Base-by-base conservation (phyloP, 2,888 invertebrate species). In the Tetranychus truncatus region DNA sequence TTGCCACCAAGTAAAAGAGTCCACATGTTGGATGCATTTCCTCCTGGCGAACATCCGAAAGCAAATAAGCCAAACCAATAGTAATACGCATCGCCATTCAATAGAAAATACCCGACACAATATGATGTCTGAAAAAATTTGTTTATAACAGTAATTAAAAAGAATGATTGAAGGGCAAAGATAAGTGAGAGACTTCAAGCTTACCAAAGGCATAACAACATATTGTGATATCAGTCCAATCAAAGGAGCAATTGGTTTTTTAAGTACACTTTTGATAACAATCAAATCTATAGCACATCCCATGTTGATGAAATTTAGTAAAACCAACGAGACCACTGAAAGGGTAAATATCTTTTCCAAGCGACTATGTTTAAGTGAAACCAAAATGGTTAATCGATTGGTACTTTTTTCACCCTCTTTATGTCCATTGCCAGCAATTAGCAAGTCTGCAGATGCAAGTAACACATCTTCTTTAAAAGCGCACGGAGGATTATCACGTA, bases 11-110 rank as follows among this genome's bases (percentile, higher is more conserved):
- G 85, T 20, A 96, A 87, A 78, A 91, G 88, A 0, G 94, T 90
- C 94, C 95, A 97, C 80, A 95, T 91, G 83, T 97, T 97, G 73
- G 95, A 95, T 44, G 95, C 94, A 0, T 95, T 96, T 0, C 97
- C 93, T n/a, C 90, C 91, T 0, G 93, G 93, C 4, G 91, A 89
- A 24, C 92, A 90, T 0, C 93, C 93, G 21, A 69, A 69, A 20
- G 69, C 69, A 72, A 72, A 72, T 20, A 72, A 34, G 11, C 72
- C 72, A 46, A 72, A 46, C 72, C 72, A 72, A 46, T 24, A 46
- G 46, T 72, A 45, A 34, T 44, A n/a, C 11, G 45, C 21, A 34
- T 72, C 72, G 8, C 11, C 44, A 76, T 67, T 72, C 66, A n/a
- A 76, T 66, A 75, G 75, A 66, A 67, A 24, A 69, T 24, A 69